phyloP scores from a whole-genome alignment of 1,140 invertebrate genomes.

The Bombus waltoni region DNA sequence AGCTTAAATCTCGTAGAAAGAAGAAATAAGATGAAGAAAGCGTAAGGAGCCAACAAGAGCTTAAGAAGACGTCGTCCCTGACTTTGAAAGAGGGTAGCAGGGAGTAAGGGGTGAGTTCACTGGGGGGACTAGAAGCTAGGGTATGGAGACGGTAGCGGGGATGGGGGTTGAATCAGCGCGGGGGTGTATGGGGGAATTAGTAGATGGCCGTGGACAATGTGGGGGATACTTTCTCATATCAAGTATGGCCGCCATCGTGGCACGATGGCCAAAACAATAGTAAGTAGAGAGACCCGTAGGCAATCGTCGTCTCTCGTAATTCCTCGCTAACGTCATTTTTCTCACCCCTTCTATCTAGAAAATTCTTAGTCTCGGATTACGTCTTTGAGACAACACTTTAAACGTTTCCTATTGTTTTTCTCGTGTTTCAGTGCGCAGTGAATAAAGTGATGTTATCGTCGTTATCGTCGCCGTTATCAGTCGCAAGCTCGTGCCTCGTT shows the following conservation, averaged over 20 bases:
- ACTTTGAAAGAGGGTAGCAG: conserved; percentile 72
- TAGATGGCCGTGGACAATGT: conserved; percentile 81
- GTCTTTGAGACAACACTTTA: neutral
- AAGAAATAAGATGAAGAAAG: neutral
- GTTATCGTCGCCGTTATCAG: conserved; percentile 58
- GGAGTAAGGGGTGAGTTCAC: conserved; percentile 63
- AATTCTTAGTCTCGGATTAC: conserved; percentile 10
- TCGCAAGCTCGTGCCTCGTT: conserved; percentile 45
- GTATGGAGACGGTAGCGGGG: conserved; percentile 52
- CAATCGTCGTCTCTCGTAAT: conserved; percentile 35
- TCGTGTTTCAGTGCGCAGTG: conserved; percentile 65
- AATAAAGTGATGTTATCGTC: conserved; percentile 67
- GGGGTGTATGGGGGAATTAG: conserved; percentile 81
- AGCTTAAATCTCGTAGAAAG: neutral
- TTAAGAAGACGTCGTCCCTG: conserved; percentile 66
- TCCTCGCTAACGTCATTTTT: conserved; percentile 31
- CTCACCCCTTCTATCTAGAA: neutral
- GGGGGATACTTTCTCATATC: conserved; percentile 83
- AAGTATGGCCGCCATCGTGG: conserved; percentile 83
- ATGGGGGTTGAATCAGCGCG: conserved; percentile 79
- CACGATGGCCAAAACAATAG: conserved; percentile 82
- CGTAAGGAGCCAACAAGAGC: conserved; percentile 9
- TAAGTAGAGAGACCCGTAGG: conserved; percentile 76
- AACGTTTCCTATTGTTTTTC: conserved; percentile 51
- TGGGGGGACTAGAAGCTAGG: conserved; percentile 56